A percentile compares a stretch with the other conserved stretches of the same genome.
Evolutionary conservation across 1,140 invertebrate genomes (phyloP).

Genomic region (Chironomus tepperi): DNA sequence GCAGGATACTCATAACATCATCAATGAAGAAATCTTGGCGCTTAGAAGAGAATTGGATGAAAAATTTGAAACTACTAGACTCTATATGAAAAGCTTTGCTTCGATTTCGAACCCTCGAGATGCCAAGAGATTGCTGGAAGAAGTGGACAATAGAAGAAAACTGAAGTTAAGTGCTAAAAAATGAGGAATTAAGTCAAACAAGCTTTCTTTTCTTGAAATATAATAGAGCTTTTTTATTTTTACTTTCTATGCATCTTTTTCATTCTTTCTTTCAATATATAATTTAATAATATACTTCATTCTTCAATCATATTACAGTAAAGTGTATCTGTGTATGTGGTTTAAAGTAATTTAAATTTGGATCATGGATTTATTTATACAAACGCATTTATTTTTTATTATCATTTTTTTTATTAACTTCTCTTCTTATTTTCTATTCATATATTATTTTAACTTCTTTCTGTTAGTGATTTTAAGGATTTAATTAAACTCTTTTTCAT

Average conservation of each 20-base stretch:
- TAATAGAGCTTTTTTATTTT: constrained; percentile 18
- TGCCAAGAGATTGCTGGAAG: too few relatives aligned
- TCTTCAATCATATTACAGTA: not conserved
- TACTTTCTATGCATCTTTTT: not conserved
- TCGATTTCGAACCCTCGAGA: too few relatives aligned
- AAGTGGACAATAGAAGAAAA: too few relatives aligned
- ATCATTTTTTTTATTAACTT: not conserved
- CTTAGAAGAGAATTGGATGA: too few relatives aligned
- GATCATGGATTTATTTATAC: constrained; percentile 2
- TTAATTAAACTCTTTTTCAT: not conserved
- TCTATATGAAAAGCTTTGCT: not conserved
- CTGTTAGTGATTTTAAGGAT: constrained; percentile 14
- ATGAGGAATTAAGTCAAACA: too few relatives aligned
- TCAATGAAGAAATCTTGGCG: too few relatives aligned
- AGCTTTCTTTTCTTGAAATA: constrained; percentile 23
- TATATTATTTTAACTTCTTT: not conserved
- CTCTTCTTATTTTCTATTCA: not conserved
- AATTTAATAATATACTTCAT: constrained; percentile 18
- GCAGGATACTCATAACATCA: too few relatives aligned
- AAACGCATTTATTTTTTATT: too few relatives aligned
- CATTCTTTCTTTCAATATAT: constrained; percentile 1
- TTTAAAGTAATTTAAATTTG: constrained; percentile 6
- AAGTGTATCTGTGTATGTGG: not conserved
- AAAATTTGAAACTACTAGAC: too few relatives aligned
- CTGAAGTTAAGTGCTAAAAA: too few relatives aligned